Evolutionary conservation across 2,113 vertebrate genomes (phyloP), one percentile per base, ranked within the genome.

Genomic region (crab-eating macaque (Macaca fascicularis)): DNA sequence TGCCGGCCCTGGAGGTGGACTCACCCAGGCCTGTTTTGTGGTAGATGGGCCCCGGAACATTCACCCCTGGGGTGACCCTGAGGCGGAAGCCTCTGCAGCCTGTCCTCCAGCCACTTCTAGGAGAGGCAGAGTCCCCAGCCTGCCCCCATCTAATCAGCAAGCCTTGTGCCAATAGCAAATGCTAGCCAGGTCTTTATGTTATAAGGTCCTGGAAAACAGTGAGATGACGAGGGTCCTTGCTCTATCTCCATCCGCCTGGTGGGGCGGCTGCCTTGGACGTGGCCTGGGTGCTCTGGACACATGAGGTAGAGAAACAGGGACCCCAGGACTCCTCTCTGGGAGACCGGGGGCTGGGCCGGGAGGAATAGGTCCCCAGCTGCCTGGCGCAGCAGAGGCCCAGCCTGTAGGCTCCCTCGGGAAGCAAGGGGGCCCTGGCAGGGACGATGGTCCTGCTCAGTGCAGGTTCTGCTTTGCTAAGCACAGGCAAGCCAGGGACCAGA

Each of bases 151-250:
- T 1, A 3, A 13, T 5, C 16, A 6, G 59, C 1, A 27, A 61
- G 61, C 2, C 57, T 8, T 38, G 61, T 17, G 8, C 40, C 55
- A 8, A 6, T 0, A 12, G 40, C 0, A 16, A 16, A 2, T 0
- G 5, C 40, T 3, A 0, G 0, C 35, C 40, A 27, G 35, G 30
- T 16, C 16, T 16, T 38, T 23, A 11, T 2, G 0, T 0, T 8
- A 13, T 13, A 0, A 57, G 90, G n/a, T 2, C 55, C 52, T 0
- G 2, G 61, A n/a, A n/a, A 7, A n/a, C 32, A 2, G 17, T 19
- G 13, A 40, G 67, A 89, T 20, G 20, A 30, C 11, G 25, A 61
- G 25, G 25, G n/a, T 0, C 14, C 40, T 3, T 4, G 11, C 74
- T 69, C 4, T 0, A 69, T 20, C 74, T 52, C 86, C 1, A 1